These are phyloP conservation scores for Hydraecia micacea DNA, from an alignment of 2,888 invertebrate genomes.

Conservation along the genomic window DNA sequence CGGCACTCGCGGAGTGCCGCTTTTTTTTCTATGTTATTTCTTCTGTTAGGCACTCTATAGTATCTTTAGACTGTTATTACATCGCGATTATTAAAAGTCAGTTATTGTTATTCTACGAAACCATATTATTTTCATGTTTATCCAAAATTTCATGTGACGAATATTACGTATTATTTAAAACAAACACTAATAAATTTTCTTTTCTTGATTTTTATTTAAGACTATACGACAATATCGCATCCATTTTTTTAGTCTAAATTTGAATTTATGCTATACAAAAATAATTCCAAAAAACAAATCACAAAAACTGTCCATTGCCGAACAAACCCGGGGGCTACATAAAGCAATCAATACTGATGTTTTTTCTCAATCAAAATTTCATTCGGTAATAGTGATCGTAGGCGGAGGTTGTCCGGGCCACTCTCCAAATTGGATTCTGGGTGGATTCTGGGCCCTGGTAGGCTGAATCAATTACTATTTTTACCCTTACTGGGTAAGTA, in stretches of 20 bases:
- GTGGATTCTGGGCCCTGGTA: constrained; percentile 42
- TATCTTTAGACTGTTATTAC: too few species aligned
- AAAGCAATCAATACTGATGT: constrained; percentile 55
- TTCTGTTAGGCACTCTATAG: too few species aligned
- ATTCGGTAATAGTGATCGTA: constrained; percentile 63
- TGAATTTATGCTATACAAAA: neutral
- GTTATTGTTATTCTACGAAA: too few species aligned
- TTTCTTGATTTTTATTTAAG: neutral
- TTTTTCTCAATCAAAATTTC: constrained; percentile 69
- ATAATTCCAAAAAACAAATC: constrained; percentile 1
- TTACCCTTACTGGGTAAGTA: constrained; percentile 31
- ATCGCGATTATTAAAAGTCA: too few species aligned
- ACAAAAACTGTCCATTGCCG: constrained; percentile 15
- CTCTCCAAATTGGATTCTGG: constrained; percentile 66
- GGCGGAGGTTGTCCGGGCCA: constrained; percentile 53
- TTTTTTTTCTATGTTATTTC: too few species aligned
- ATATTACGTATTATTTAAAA: neutral
- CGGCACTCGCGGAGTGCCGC: too few species aligned
- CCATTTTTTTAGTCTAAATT: neutral
- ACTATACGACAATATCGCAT: neutral
- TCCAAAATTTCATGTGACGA: neutral
- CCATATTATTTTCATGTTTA: neutral
- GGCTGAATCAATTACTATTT: constrained; percentile 56
- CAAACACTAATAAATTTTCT: neutral
- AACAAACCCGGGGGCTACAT: constrained; percentile 29